These are phyloP conservation scores for Corythornis leucogaster DNA, from an alignment of 2,797 vertebrate genomes.

Conservation along the genomic window DNA sequence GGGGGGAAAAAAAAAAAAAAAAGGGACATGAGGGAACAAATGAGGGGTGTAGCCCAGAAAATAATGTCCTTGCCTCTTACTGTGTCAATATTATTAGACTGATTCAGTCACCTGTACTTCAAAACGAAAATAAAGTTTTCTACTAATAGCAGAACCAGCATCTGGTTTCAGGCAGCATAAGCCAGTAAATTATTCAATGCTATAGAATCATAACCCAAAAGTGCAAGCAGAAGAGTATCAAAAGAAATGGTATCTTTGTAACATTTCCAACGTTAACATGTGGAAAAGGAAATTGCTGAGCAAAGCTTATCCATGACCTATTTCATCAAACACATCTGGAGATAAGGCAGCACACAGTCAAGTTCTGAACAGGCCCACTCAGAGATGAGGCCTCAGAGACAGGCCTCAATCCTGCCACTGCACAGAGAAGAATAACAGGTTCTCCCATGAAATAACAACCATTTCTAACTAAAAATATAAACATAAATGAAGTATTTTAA, in stretches of 20 bases:
- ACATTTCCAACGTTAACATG: background rate
- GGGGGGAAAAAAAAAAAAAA: slow-evolving; percentile 1
- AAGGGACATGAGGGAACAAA: background rate
- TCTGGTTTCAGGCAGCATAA: background rate
- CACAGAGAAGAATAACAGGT: background rate
- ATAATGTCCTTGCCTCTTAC: background rate
- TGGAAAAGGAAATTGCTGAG: background rate
- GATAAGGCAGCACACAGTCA: background rate
- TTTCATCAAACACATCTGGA: background rate
- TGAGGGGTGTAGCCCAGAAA: background rate
- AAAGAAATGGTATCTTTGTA: background rate
- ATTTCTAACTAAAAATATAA: background rate
- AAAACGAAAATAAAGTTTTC: background rate
- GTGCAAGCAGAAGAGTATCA: background rate
- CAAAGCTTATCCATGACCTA: background rate
- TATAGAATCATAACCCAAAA: background rate
- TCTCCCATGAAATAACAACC: background rate
- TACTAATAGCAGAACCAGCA: background rate
- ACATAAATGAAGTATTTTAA: background rate
- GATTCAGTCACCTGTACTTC: background rate
- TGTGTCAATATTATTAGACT: background rate
- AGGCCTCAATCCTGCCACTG: background rate
- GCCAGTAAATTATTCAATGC: background rate
- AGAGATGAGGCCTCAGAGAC: background rate
- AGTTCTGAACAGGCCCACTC: background rate